phyloP scores from a whole-genome alignment of 2,888 invertebrate species.

The Celastrina argiolus region DNA sequence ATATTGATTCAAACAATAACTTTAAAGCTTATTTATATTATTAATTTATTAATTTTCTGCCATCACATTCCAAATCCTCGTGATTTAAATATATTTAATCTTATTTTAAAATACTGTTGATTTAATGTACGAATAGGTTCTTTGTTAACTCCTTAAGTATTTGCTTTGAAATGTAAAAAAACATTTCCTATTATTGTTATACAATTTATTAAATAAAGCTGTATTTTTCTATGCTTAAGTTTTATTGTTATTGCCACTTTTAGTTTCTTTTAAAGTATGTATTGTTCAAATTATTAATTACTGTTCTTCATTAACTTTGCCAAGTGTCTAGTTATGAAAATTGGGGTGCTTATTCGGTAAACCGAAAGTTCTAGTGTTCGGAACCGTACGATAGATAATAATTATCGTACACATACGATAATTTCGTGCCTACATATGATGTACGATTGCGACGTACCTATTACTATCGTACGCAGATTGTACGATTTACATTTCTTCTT shows the following conservation, averaged over 20 bases:
- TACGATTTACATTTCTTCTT: no score
- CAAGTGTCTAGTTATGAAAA: no score
- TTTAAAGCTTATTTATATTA: neutral
- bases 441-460: no score
- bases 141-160: neutral
- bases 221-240: neutral
- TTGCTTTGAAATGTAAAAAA: neutral
- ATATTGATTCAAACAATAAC: neutral
- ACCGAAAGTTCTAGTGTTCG: no score
- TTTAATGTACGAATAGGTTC: neutral
- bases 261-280: no score
- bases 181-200: conserved; percentile 11
- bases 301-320: no score
- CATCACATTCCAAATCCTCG: neutral
- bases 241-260: conserved; percentile 24
- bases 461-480: no score
- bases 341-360: no score
- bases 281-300: no score
- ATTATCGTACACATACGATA: no score
- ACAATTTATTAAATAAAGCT: conserved; percentile 1
- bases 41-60: conserved; percentile 8
- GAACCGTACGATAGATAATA: no score
- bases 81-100: neutral
- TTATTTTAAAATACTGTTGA: neutral
- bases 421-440: no score